Percentiles rank a stretch among this genome's conserved stretches.
Evolutionary conservation across 92 coral and sea anemone species (phyloP).

Genomic region (Palythoa grandiflora): DNA sequence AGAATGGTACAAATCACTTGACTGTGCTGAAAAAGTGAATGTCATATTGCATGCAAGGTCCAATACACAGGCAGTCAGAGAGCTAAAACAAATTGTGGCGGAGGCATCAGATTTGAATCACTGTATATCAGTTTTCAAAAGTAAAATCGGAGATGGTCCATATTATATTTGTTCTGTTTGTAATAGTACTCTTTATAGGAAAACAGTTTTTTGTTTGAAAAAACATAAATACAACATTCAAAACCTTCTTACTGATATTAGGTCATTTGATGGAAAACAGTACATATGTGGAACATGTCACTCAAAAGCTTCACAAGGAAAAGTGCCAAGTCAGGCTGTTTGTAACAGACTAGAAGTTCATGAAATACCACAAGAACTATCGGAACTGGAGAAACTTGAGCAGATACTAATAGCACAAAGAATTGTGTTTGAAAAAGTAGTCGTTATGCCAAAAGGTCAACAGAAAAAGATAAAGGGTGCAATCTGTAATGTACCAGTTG

Average conservation of each 20-base stretch:
- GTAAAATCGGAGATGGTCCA: conserved; percentile 37
- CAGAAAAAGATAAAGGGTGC: conserved; percentile 7
- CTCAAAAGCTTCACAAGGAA: neutral
- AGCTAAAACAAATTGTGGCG: conserved; percentile 2
- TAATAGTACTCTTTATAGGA: conserved; percentile 44
- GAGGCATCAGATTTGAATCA: neutral
- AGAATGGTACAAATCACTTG: conserved; percentile 7
- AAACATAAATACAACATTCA: neutral
- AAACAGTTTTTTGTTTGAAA: conserved; percentile 31
- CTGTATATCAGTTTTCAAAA: conserved; percentile 20
- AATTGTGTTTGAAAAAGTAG: no score
- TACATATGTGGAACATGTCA: conserved; percentile 52
- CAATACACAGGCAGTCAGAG: neutral
- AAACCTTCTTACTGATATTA: conserved; percentile 7
- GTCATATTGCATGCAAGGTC: neutral
- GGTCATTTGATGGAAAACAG: neutral
- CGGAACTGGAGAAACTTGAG: conserved; percentile 58
- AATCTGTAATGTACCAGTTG: no score
- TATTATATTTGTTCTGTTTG: conserved; percentile 1
- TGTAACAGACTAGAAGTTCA: conserved; percentile 57
- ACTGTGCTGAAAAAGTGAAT: neutral
- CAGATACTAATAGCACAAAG: neutral
- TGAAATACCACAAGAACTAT: conserved; percentile 55
- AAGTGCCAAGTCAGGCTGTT: conserved; percentile 52
- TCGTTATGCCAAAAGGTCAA: neutral